phyloP scores from a whole-genome alignment of 2,888 invertebrate genomes.

The Xylota segnis region DNA sequence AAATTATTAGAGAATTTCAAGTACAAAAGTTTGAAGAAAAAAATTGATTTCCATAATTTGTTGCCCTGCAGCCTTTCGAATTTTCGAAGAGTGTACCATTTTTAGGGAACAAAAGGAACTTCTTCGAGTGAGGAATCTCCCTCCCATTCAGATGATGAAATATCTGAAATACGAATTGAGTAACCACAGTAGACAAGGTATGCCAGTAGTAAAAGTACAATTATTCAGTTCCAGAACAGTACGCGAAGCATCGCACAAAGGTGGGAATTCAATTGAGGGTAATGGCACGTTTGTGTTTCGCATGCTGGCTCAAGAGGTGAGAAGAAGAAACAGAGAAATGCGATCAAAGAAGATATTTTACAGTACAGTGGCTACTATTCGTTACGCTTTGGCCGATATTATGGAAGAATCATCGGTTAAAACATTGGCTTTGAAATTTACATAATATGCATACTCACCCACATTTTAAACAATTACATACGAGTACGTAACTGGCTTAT shows the following conservation, averaged over 20 bases:
- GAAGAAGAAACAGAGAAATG: neutral
- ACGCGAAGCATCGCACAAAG: neutral
- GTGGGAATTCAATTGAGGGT: neutral
- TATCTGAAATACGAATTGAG: neutral
- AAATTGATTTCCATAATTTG: neutral
- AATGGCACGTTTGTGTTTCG: neutral
- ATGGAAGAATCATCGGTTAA: too few species aligned
- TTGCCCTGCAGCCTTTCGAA: neutral
- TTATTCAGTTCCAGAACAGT: neutral
- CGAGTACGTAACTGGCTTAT: too few species aligned
- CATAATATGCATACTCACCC: too few species aligned
- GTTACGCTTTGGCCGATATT: too few species aligned
- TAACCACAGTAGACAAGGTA: neutral
- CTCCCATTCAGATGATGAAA: neutral
- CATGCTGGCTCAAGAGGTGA: neutral
- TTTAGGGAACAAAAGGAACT: neutral
- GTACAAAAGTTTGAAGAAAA: neutral
- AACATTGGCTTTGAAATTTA: too few species aligned
- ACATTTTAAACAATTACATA: too few species aligned
- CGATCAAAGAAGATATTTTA: neutral
- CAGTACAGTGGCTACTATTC: neutral
- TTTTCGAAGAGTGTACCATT: neutral
- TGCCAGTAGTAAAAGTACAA: neutral
- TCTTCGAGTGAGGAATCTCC: neutral
- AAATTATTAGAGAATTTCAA: slow-evolving; percentile 15